Evolutionary conservation across 2,888 invertebrate genomes (phyloP).

Genomic region (Pristionchus fissidentatus): DNA sequence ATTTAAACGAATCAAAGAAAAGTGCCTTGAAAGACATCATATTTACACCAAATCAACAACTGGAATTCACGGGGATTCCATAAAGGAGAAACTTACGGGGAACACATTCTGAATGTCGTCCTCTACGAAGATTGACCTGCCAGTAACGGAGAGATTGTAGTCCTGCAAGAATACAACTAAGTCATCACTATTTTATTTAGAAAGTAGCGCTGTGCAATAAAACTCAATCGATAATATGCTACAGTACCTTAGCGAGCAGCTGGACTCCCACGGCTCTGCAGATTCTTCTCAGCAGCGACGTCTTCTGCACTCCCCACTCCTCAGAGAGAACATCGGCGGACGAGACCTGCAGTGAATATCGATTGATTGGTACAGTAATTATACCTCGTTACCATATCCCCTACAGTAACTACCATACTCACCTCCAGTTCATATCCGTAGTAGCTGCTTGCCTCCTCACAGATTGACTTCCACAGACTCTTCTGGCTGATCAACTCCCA

Average conservation of each 20-base stretch:
- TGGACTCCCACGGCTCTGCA: constrained; percentile 92
- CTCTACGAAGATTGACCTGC: constrained; percentile 85
- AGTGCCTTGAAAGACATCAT: no score
- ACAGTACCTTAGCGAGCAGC: constrained; percentile 80
- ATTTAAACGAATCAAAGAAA: no score
- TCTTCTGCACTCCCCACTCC: constrained; percentile 82
- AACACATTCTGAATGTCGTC: constrained; percentile 96
- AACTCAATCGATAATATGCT: neutral
- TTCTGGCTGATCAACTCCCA: constrained; percentile 91
- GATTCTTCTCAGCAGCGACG: constrained; percentile 83
- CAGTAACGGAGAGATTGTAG: constrained; percentile 31
- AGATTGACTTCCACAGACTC: constrained; percentile 89
- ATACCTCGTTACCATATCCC: no score
- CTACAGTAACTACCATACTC: no score
- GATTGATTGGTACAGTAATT: no score
- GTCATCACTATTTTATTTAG: no score
- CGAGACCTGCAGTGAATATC: constrained; percentile 62
- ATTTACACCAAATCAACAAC: no score
- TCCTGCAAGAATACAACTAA: constrained; percentile 20
- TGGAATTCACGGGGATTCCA: no score
- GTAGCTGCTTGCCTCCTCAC: constrained; percentile 80
- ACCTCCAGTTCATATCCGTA: constrained; percentile 56
- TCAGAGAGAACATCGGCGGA: constrained; percentile 77
- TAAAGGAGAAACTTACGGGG: constrained; percentile 81
- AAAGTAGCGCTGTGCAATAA: no score